Base-by-base conservation (phyloP, 2,113 vertebrate genomes). In the Megaceryle maxima region DNA sequence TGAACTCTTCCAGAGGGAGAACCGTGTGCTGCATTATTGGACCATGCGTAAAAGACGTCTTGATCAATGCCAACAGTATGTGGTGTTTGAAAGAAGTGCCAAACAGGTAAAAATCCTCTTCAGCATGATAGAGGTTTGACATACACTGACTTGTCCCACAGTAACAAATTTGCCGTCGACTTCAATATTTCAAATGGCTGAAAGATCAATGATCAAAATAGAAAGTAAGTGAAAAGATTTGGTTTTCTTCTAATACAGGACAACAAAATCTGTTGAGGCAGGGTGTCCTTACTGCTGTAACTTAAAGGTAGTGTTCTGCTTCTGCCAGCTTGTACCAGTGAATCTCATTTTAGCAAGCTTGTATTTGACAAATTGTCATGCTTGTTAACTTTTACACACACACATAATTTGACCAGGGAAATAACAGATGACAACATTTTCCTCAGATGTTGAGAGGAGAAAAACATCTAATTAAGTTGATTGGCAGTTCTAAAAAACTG, bases 31-130 rank as follows among this genome's bases (percentile, higher is more conserved):
- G 56, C 99, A 99, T 96, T 99, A 99, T 70, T 99, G 99, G 99
- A 99, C 99, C 69, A 99, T 99, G 99, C 98, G 99, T 78, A 99
- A 99, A 94, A 98, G 99, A 15, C 98, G 99, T 35, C 98, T 99
- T 83, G 99, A 99, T 97, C 99, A 99, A 83, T 99, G 99, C 97
- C 99, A 99, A 73, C 99, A 99, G 94, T 99, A 99, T 2, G 99
- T 99, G 96, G 99, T 99, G 92, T 99, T 99, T 95, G 99, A 99
- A 94, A 98, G 99, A 96, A 99, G 99, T 19, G 99, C 99, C 97
- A 99, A 99, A 94, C 99, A 99, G 99, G 99, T 99, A 59, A 87
- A 82, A 69, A 31, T 73, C 14, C 12, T 53, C 16, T 86, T 50
- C 28, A 33, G 3, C 43, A 37, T 63, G 29, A 11, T 43, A 0